Percentiles rank a stretch among this genome's conserved stretches.
These are phyloP conservation scores for Imbricaverruca yamaguchii DNA, from an alignment of 2,888 invertebrate genomes.

Conservation along the genomic window DNA sequence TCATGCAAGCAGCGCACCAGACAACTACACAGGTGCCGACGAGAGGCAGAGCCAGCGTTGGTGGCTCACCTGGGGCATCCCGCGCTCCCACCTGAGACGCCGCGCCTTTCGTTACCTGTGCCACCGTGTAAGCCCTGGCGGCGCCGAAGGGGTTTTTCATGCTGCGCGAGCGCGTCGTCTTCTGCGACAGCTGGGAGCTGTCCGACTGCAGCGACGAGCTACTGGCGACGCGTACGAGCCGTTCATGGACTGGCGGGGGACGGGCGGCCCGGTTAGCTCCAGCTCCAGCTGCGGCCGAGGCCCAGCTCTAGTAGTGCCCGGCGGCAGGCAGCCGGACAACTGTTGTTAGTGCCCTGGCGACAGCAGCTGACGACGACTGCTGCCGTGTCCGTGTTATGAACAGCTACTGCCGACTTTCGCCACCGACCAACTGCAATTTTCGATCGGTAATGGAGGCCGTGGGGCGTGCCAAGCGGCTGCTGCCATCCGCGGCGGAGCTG, in stretches of 20 bases:
- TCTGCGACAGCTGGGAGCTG: not conserved
- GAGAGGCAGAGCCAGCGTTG: too few species aligned
- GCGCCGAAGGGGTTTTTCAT: not conserved
- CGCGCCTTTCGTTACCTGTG: too few species aligned
- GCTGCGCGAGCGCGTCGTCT: not conserved
- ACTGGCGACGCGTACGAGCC: conserved; percentile 3
- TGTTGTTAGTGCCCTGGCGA: not conserved
- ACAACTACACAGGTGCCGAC: too few species aligned
- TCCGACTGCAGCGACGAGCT: not conserved
- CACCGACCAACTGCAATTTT: not conserved
- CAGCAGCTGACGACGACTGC: not conserved
- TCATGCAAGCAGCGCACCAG: too few species aligned
- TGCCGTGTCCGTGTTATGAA: too few species aligned
- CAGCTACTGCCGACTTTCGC: not conserved
- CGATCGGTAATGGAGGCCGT: too few species aligned
- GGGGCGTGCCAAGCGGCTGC: too few species aligned
- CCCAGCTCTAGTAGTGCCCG: not conserved
- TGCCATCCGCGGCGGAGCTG: too few species aligned
- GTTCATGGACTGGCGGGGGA: not conserved
- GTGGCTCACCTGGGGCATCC: too few species aligned
- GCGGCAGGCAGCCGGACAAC: not conserved
- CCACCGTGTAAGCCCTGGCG: too few species aligned
- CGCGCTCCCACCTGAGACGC: too few species aligned
- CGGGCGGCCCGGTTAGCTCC: not conserved
- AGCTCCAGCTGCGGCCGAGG: not conserved